These are phyloP conservation scores for Paratilapia polleni DNA, from an alignment of 2,113 vertebrate genomes.

Conservation along the genomic window DNA sequence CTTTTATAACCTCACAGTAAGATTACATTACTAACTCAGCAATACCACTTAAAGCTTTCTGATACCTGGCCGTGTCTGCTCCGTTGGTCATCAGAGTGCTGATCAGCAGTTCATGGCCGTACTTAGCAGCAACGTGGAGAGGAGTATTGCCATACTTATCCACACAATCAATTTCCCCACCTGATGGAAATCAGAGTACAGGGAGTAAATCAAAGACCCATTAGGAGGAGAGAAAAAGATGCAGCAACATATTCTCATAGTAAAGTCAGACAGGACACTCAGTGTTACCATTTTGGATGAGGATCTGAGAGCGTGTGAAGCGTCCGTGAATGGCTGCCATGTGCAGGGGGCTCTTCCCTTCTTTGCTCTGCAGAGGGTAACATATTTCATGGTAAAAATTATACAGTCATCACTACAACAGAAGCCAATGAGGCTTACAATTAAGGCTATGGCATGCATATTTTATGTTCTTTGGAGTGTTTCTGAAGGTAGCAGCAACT, in stretches of 20 bases:
- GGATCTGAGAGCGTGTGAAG: conserved; percentile 97
- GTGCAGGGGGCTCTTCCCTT: conserved; percentile 97
- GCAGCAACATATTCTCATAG: not conserved
- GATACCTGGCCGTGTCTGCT: conserved; percentile 94
- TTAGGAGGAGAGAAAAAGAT: not conserved
- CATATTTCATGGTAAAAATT: not conserved
- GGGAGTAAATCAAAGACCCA: not conserved
- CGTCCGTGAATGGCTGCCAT: conserved; percentile 98
- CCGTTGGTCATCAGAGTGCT: conserved; percentile 98
- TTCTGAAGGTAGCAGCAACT: not conserved
- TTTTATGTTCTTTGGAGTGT: not conserved
- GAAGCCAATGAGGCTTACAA: not conserved
- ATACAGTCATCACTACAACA: not conserved
- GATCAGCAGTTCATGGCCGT: conserved; percentile 97
- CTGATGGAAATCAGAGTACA: conserved; percentile 67
- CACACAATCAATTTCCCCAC: conserved; percentile 95
- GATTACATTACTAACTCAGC: not conserved
- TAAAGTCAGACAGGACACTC: not conserved
- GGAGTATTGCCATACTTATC: conserved; percentile 98
- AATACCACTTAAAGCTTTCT: not conserved
- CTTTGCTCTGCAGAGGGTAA: conserved; percentile 86
- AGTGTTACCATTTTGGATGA: conserved; percentile 93
- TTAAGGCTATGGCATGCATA: not conserved
- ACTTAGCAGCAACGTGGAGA: conserved; percentile 97
- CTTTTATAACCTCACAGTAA: not conserved